Evolutionary conservation across 2,113 vertebrate species (phyloP), one percentile per base, ranked within the genome.

Genomic region (Aegithalos caudatus): DNA sequence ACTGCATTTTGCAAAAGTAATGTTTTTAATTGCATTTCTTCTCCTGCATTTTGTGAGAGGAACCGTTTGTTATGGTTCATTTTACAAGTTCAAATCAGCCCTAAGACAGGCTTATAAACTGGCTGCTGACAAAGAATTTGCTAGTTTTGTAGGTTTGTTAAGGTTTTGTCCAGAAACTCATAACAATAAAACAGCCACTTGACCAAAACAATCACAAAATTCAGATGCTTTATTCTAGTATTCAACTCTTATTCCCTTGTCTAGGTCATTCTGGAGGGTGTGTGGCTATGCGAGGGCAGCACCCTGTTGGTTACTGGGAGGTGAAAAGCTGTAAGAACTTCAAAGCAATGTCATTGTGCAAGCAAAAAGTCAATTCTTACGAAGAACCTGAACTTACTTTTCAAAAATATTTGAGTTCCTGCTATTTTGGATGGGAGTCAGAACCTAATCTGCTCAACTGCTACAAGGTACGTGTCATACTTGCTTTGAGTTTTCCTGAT

Each of bases 321-420:
- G 99, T 99, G 60, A 99, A 99, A 96, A 98, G 98, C 96, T 99
- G 99, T 84, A 96, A 78, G n/a, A 94, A 95, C 44, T 98, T 98
- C 88, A 98, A 98, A 95, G 99, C 99, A 28, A 98, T 98, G 97
- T 99, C 99, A 20, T 53, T 99, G 73, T 99, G 99, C 79, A 98
- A 99, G 92, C 98, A 98, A 94, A 98, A 98, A 71, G 84, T 99
- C 25, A 97, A 90, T 92, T 96, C 93, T 70, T 92, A 89, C 13
- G 91, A 97, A 25, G 97, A 98, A 70, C 98, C 97, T 7, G 91
- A 98, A 64, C 90, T 96, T 78, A 98, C 98, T 95, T 93, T 98
- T 40, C 97, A 98, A 73, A 96, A 97, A 77, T 96, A 97, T 51
- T 96, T 97, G 13, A 96, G 98, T 82, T 95, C 98, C 44, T 99